phyloP scores from a whole-genome alignment of 2,113 vertebrate genomes.

The Perca fluviatilis region DNA sequence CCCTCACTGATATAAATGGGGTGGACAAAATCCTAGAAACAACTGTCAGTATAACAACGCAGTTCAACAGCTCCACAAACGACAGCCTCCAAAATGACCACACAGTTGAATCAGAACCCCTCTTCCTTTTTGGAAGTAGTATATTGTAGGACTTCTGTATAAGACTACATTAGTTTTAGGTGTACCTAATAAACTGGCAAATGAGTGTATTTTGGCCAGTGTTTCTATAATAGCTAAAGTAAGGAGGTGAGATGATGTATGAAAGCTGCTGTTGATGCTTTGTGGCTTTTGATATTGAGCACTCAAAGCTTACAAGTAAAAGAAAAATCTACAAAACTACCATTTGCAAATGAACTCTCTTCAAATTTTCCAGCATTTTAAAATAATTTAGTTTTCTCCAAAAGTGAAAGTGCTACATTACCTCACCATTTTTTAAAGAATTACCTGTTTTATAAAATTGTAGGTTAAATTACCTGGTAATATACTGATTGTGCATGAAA shows the following conservation, averaged over 20 bases:
- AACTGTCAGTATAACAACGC: not conserved
- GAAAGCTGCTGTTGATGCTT: not conserved
- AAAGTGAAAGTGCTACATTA: not conserved
- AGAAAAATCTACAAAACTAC: slow-evolving; percentile 7
- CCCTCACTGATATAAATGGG: not conserved
- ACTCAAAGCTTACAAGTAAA: slow-evolving; percentile 11
- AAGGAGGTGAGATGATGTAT: not conserved
- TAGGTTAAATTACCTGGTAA: slow-evolving; percentile 2
- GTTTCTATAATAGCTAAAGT: too few species aligned
- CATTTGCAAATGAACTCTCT: not conserved
- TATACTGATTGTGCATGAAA: slow-evolving; percentile 15
- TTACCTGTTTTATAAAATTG: not conserved
- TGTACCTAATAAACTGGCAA: too few species aligned
- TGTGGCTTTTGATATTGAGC: not conserved
- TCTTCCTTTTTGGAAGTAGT: not conserved
- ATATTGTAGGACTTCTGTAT: not conserved
- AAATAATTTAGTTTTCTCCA: not conserved
- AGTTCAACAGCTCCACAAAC: not conserved
- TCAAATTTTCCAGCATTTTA: not conserved
- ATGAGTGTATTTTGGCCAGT: too few species aligned
- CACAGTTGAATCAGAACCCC: not conserved
- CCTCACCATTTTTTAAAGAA: not conserved
- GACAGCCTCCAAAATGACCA: not conserved
- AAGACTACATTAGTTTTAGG: not conserved
- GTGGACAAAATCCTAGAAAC: not conserved